A percentile compares a stretch with the other conserved stretches of the same genome.
Conservation (phyloP, 2,888 invertebrate genomes). For the Acleris sparsana region DNA sequence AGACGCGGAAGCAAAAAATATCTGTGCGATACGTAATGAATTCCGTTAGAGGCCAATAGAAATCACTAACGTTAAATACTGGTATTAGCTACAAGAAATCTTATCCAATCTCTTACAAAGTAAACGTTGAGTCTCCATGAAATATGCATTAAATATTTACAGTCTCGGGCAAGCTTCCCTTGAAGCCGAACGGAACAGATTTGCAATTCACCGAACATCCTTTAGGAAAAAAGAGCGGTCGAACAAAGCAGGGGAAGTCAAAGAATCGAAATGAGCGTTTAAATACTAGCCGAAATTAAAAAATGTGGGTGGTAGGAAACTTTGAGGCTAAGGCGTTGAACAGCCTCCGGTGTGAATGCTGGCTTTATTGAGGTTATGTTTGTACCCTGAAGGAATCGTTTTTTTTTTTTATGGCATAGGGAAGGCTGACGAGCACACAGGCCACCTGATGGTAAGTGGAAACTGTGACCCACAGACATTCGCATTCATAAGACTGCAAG, state of each 20-base stretch:
- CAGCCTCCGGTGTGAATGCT: no score
- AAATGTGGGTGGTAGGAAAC: constrained; percentile 5
- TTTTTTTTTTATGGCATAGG: no score
- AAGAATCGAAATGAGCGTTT: constrained; percentile 60
- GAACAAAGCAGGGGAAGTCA: constrained; percentile 67
- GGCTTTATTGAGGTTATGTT: no score
- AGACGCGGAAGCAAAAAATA: not conserved
- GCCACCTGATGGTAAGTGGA: no score
- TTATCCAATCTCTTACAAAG: constrained; percentile 72
- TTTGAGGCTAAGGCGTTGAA: no score
- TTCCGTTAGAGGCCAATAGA: constrained; percentile 17
- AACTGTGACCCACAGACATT: no score
- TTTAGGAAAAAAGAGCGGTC: constrained; percentile 69
- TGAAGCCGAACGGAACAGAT: constrained; percentile 76
- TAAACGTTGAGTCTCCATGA: constrained; percentile 74
- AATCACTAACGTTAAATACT: constrained; percentile 46
- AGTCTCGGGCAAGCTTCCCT: constrained; percentile 69
- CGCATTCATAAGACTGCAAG: no score
- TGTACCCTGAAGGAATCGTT: no score
- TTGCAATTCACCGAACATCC: constrained; percentile 80
- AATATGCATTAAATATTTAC: constrained; percentile 83
- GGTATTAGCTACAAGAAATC: constrained; percentile 60
- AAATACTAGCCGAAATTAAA: constrained; percentile 31
- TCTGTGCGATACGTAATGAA: constrained; percentile 12
- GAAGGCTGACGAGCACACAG: no score